Conservation (phyloP, 2,888 invertebrate species). For the Nasonovia ribisnigri region DNA sequence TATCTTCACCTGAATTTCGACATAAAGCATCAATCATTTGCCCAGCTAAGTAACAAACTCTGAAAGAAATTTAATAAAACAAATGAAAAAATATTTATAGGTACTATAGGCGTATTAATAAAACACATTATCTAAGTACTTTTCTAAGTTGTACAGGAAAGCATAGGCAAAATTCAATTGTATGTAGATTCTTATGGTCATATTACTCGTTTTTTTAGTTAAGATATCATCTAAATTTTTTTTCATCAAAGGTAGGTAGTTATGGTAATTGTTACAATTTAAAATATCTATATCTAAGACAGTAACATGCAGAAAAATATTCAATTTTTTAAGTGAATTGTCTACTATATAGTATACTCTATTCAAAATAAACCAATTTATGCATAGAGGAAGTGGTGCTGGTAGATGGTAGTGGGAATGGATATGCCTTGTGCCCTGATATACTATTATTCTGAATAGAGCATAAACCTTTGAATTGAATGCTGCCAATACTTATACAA, state of each 20-base stretch:
- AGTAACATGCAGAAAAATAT: not conserved
- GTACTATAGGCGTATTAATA: not conserved
- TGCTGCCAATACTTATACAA: not conserved
- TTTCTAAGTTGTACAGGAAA: not conserved
- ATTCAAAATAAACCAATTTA: not conserved
- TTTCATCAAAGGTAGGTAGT: not conserved
- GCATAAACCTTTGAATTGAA: not conserved
- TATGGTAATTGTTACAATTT: not conserved
- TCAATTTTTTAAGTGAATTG: not conserved
- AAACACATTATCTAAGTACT: not conserved
- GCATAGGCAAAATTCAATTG: not conserved
- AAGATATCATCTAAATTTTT: not conserved
- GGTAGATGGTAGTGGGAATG: not conserved
- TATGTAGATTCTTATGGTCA: not conserved
- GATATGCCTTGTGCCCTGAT: not conserved
- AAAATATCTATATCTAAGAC: not conserved
- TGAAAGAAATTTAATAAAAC: slow-evolving; percentile 67
- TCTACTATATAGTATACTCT: not conserved
- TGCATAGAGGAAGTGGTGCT: not conserved
- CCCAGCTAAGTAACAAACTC: slow-evolving; percentile 74
- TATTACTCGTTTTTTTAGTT: not conserved
- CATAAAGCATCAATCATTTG: slow-evolving; percentile 71
- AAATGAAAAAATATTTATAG: not conserved
- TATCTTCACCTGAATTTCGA: slow-evolving; percentile 68
- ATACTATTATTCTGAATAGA: not conserved